These are phyloP conservation scores for Eilema caniola DNA, from an alignment of 2,888 invertebrate species.

Conservation along the genomic window DNA sequence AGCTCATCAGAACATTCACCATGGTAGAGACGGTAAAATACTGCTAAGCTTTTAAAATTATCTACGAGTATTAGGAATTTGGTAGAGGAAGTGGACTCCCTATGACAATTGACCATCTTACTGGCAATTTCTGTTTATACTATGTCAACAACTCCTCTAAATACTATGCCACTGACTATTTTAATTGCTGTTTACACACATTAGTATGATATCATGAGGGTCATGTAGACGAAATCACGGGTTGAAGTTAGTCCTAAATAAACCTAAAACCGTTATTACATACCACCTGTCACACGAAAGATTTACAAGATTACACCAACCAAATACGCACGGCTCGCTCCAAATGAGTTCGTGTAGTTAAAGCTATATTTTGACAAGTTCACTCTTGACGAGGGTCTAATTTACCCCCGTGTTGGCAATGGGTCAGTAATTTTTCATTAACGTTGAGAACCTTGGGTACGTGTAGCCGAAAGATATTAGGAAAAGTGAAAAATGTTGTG, in stretches of 20 bases:
- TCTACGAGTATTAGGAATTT: too few species aligned
- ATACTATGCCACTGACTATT: too few species aligned
- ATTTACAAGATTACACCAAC: background rate
- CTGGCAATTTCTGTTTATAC: too few species aligned
- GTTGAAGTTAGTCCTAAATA: background rate
- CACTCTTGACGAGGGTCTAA: slow-evolving; percentile 39
- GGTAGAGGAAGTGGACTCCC: too few species aligned
- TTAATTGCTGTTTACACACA: too few species aligned
- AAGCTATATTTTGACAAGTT: slow-evolving; percentile 43
- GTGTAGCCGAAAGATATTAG: background rate
- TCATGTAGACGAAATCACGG: background rate
- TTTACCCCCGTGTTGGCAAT: slow-evolving; percentile 10
- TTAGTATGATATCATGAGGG: too few species aligned
- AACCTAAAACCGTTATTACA: background rate
- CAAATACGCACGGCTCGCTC: slow-evolving; percentile 16
- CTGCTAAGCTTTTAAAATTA: too few species aligned
- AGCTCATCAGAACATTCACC: too few species aligned
- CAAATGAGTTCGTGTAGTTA: slow-evolving; percentile 25
- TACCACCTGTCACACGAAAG: background rate
- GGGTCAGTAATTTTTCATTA: slow-evolving; percentile 43
- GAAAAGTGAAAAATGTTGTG: background rate
- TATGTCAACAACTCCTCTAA: too few species aligned
- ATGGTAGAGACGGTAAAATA: too few species aligned
- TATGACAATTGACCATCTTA: too few species aligned
- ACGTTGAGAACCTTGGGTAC: slow-evolving; percentile 22